These are phyloP conservation scores for Phalanger gymnotis DNA, from an alignment of 2,797 vertebrate genomes.

Conservation along the genomic window DNA sequence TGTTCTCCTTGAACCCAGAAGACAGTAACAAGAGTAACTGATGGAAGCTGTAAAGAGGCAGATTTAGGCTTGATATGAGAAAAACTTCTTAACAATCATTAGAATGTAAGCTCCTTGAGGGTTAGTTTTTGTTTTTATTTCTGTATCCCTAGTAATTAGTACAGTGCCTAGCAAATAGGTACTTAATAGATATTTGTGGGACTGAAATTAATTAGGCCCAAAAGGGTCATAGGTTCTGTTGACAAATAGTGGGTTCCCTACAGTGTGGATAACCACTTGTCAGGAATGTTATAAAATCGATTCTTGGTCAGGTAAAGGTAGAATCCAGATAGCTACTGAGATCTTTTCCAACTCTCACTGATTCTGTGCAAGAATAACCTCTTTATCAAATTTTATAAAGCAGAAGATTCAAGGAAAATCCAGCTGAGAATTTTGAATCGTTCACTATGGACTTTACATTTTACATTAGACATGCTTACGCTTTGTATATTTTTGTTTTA, in stretches of 20 bases:
- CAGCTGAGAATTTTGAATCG: background rate
- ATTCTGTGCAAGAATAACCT: background rate
- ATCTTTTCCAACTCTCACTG: background rate
- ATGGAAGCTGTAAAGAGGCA: background rate
- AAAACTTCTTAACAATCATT: background rate
- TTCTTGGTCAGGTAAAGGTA: background rate
- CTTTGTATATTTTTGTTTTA: background rate
- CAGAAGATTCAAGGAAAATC: background rate
- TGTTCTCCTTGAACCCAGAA: background rate
- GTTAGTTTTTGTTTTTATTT: background rate
- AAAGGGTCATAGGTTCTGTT: background rate
- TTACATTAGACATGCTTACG: background rate
- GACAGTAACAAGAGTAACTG: background rate
- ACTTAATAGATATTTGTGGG: background rate
- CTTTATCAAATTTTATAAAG: background rate
- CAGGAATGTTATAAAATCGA: background rate
- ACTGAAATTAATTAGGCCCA: background rate
- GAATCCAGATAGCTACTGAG: background rate
- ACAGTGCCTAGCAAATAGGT: background rate
- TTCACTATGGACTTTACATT: background rate
- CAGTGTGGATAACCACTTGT: background rate
- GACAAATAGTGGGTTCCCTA: background rate
- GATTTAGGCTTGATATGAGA: background rate
- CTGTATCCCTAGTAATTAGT: background rate
- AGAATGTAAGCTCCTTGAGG: background rate